phyloP scores from a whole-genome alignment of 2,113 vertebrate species.

The Pao palembangensis region DNA sequence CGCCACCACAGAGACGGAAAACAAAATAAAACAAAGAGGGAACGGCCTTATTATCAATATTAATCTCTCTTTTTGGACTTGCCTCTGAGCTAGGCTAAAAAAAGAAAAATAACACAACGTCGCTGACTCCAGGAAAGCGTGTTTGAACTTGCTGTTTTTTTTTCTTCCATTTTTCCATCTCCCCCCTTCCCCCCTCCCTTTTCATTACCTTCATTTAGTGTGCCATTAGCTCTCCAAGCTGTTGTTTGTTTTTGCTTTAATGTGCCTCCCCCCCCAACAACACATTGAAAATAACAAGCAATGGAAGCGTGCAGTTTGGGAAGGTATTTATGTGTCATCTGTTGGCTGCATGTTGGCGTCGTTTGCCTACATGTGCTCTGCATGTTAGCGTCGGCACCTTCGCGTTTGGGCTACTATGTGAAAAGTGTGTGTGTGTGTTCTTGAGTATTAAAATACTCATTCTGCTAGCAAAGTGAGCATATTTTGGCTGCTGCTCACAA shows the following conservation, averaged over 20 bases:
- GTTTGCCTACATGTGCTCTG: conserved; percentile 4
- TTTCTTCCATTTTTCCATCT: conserved; percentile 23
- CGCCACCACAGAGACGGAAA: conserved; percentile 46
- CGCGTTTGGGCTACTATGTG: background rate
- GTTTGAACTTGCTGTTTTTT: conserved; percentile 66
- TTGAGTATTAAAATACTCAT: too few relatives aligned
- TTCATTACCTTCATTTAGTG: conserved; percentile 56
- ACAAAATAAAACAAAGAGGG: conserved; percentile 43
- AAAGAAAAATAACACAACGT: conserved; percentile 12
- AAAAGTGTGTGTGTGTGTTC: background rate
- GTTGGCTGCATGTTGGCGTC: background rate
- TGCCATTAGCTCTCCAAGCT: conserved; percentile 69
- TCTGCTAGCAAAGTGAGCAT: too few relatives aligned
- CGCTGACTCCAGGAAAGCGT: conserved; percentile 56
- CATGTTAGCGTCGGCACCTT: background rate
- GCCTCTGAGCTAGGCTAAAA: conserved; percentile 48
- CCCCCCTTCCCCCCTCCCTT: conserved; percentile 19
- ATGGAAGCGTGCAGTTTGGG: conserved; percentile 14
- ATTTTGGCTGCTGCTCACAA: too few relatives aligned
- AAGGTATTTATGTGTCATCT: background rate
- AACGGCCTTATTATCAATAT: conserved; percentile 64
- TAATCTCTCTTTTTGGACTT: conserved; percentile 65
- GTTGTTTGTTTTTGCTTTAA: conserved; percentile 70
- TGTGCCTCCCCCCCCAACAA: conserved; percentile 52
- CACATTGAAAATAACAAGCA: conserved; percentile 20